A percentile compares a stretch with the other conserved stretches of the same genome.
Conservation (phyloP, 35 echinoderm and acorn worm species). For the Lytechinus pictus region DNA sequence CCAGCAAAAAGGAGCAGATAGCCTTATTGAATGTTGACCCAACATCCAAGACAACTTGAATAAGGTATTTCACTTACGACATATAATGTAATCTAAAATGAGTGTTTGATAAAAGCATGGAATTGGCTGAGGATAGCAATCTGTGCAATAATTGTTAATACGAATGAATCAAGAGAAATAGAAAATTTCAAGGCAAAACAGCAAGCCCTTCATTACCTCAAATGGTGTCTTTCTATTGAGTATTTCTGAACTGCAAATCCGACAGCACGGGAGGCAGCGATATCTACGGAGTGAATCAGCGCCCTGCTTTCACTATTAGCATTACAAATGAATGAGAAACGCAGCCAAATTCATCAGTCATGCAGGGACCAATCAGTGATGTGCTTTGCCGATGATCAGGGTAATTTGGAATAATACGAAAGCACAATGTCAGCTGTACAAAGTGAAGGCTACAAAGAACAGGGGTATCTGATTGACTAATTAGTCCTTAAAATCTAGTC, state of each 20-base stretch:
- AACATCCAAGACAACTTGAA: too few relatives aligned
- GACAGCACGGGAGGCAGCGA: background rate
- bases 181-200: background rate
- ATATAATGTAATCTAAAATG: too few relatives aligned
- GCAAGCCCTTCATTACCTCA: background rate
- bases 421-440: background rate
- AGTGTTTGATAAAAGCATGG: too few relatives aligned
- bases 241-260: background rate
- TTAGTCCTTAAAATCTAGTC: background rate
- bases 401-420: background rate
- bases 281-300: background rate
- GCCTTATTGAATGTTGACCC: too few relatives aligned
- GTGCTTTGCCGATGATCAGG: background rate
- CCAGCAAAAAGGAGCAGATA: too few relatives aligned
- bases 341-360: background rate
- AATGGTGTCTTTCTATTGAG: background rate
- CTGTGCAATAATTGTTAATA: background rate
- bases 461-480: background rate
- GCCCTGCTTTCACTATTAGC: background rate
- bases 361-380: background rate
- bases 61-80: too few relatives aligned
- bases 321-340: background rate
- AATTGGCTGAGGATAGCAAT: too few relatives aligned
- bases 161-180: background rate
- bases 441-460: background rate